Percentiles rank a stretch among this genome's conserved stretches.
These are phyloP conservation scores for Megalurothrips usitatus DNA, from an alignment of 2,888 invertebrate genomes.

Conservation along the genomic window DNA sequence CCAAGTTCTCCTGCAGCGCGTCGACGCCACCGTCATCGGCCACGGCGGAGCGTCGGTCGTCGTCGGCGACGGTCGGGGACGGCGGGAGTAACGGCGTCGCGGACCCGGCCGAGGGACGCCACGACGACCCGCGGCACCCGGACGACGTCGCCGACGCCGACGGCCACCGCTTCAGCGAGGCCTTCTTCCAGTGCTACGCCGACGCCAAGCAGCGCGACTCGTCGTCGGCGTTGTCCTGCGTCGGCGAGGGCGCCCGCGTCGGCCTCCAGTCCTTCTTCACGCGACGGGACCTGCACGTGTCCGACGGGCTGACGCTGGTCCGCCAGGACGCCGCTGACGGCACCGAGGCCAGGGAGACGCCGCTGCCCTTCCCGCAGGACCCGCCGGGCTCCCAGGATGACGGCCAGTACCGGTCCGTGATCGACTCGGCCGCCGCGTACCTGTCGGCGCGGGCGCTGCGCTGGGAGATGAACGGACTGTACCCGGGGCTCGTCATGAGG, in stretches of 20 bases:
- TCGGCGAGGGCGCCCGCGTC: conserved; percentile 17
- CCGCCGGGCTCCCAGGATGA: neutral
- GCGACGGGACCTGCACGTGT: neutral
- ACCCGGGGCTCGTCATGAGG: conserved; percentile 70
- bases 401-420: neutral
- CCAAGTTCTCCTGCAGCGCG: conserved; percentile 2
- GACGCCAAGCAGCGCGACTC: neutral
- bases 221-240: neutral
- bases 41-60: neutral
- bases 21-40: neutral
- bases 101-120: neutral
- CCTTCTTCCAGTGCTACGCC: conserved; percentile 24
- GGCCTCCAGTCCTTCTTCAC: conserved; percentile 11
- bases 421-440: conserved; percentile 61
- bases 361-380: neutral
- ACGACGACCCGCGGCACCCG: neutral
- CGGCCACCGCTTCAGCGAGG: conserved; percentile 5
- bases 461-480: conserved; percentile 68
- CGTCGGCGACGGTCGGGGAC: neutral
- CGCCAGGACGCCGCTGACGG: neutral
- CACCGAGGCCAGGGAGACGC: neutral
- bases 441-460: conserved; percentile 67
- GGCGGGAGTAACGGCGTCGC: neutral
- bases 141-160: neutral
- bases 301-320: conserved; percentile 3